Conservation (phyloP, 2,797 vertebrate species). For the Mormyrops attenuatus region DNA sequence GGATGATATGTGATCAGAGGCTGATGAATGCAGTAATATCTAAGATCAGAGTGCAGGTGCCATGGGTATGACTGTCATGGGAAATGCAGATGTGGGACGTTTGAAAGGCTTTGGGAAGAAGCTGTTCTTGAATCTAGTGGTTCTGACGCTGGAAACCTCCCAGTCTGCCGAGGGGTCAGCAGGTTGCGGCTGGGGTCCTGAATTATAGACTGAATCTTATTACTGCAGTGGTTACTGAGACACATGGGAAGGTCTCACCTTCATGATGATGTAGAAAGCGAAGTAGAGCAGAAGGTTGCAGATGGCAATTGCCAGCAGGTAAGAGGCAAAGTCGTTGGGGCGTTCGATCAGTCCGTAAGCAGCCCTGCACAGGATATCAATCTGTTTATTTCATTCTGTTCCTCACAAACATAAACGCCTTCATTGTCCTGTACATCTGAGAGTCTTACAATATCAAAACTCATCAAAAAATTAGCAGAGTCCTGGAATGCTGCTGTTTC, state of each 20-base stretch:
- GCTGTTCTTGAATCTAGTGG: neutral
- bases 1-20: neutral
- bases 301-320: constrained; percentile 92
- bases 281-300: constrained; percentile 97
- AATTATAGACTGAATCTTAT: neutral
- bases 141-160: neutral
- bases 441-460: neutral
- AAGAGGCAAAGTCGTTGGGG: constrained; percentile 94
- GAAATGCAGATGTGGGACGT: neutral
- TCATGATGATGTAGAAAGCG: constrained; percentile 99
- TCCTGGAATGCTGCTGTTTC: neutral
- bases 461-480: neutral
- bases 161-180: neutral
- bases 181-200: neutral
- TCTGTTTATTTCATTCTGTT: neutral
- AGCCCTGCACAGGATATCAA: constrained; percentile 59
- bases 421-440: neutral
- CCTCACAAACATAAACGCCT: neutral
- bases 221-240: neutral
- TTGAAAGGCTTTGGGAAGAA: neutral
- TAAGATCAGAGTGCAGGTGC: neutral
- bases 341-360: constrained; percentile 84
- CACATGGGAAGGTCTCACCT: constrained; percentile 57
- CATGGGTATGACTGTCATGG: neutral
- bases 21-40: neutral